These are phyloP conservation scores for Pyrochroa serraticornis DNA, from an alignment of 2,888 invertebrate species.

Conservation along the genomic window DNA sequence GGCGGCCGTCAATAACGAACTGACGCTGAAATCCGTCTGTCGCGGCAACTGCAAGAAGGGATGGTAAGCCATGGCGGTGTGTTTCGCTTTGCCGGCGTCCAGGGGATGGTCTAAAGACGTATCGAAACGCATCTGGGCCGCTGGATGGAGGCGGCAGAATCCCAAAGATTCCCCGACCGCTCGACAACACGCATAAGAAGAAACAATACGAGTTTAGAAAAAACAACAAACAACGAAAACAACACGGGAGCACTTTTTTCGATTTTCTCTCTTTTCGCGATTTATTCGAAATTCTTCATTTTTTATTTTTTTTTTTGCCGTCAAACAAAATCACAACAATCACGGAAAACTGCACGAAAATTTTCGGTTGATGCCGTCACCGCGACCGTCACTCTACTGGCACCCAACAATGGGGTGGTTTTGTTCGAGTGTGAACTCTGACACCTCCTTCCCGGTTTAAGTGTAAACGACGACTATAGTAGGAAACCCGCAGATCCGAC, in stretches of 20 bases:
- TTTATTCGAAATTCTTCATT: neutral
- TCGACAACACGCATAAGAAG: conserved; percentile 17
- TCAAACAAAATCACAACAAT: too few species aligned
- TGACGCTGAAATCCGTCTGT: conserved; percentile 92
- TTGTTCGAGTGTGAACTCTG: conserved; percentile 48
- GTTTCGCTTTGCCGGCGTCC: conserved; percentile 53
- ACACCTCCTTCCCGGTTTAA: conserved; percentile 57
- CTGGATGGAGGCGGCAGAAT: conserved; percentile 56
- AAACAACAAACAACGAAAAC: too few species aligned
- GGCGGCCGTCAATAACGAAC: conserved; percentile 84
- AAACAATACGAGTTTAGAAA: neutral
- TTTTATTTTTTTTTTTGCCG: too few species aligned
- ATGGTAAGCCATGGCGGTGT: conserved; percentile 79
- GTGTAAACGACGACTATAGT: conserved; percentile 57
- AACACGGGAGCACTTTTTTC: neutral
- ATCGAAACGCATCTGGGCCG: conserved; percentile 61
- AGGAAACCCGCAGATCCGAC: conserved; percentile 52
- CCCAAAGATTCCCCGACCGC: conserved; percentile 46
- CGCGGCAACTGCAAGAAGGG: conserved; percentile 87
- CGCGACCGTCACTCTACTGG: conserved; percentile 12
- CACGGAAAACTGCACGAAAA: conserved; percentile 1
- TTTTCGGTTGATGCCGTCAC: conserved; percentile 21
- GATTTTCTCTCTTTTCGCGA: neutral
- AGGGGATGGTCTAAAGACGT: conserved; percentile 59
- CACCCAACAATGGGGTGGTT: conserved; percentile 25